phyloP scores from a whole-genome alignment of 2,113 vertebrate species.

The Excalfactoria chinensis region DNA sequence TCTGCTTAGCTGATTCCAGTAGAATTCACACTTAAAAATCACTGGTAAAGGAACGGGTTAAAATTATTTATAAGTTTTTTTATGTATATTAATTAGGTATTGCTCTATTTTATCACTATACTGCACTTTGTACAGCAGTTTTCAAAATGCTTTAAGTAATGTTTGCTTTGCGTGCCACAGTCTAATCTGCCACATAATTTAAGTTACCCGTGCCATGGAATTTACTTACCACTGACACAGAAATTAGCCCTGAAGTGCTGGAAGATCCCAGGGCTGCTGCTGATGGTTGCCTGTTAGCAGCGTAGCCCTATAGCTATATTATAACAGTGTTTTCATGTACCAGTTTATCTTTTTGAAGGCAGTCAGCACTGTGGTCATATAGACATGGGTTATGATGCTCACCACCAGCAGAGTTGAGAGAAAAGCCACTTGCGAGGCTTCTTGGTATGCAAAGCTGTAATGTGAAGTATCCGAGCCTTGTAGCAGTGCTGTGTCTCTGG shows the following conservation, averaged over 20 bases:
- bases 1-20: neutral
- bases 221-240: neutral
- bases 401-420: neutral
- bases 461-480: neutral
- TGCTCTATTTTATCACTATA: neutral
- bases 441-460: neutral
- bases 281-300: slow-evolving; percentile 14
- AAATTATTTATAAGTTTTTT: neutral
- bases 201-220: slow-evolving; percentile 35
- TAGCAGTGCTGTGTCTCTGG: neutral
- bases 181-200: slow-evolving; percentile 51
- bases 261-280: slow-evolving; percentile 35
- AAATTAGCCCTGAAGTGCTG: slow-evolving; percentile 46
- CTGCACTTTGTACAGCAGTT: slow-evolving; percentile 25
- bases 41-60: neutral
- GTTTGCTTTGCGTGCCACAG: slow-evolving; percentile 42
- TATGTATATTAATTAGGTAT: slow-evolving; percentile 16
- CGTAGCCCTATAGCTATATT: neutral
- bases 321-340: neutral
- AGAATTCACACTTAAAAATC: neutral
- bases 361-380: neutral
- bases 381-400: neutral
- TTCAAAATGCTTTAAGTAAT: slow-evolving; percentile 8
- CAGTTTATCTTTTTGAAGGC: neutral
- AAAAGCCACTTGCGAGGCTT: neutral